Evolutionary conservation across 1,140 invertebrate species (phyloP).

Genomic region (Cherax quadricarinatus): DNA sequence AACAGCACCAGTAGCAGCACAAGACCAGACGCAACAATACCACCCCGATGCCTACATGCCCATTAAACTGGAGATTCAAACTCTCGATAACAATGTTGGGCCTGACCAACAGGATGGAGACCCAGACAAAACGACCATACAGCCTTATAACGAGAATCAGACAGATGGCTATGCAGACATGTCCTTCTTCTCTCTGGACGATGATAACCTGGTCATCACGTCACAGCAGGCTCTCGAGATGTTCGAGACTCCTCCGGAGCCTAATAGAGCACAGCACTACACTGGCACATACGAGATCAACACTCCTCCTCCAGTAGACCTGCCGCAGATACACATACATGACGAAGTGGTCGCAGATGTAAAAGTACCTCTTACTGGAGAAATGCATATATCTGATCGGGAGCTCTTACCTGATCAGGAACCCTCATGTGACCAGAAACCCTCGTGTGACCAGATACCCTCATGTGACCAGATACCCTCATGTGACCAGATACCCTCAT

Average conservation of each 20-base stretch:
- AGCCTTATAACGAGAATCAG: slow-evolving; percentile 16
- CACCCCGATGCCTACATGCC: neutral
- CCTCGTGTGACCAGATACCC: neutral
- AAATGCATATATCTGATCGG: too few relatives aligned
- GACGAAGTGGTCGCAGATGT: neutral
- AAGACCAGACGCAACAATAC: neutral
- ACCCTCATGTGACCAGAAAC: neutral
- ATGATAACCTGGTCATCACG: slow-evolving; percentile 70
- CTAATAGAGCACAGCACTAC: neutral
- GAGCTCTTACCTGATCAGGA: too few relatives aligned
- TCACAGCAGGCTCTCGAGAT: slow-evolving; percentile 71
- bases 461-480: neutral
- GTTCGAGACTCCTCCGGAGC: slow-evolving; percentile 49
- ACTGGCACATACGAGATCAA: neutral
- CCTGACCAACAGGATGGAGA: neutral
- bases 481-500: neutral
- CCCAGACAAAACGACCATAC: neutral
- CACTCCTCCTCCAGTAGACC: slow-evolving; percentile 1
- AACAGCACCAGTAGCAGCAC: slow-evolving; percentile 7
- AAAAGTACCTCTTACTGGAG: neutral
- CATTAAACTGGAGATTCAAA: neutral
- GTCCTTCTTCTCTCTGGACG: slow-evolving; percentile 67
- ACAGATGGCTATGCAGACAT: slow-evolving; percentile 52
- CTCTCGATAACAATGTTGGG: neutral
- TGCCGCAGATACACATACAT: neutral